Conservation (phyloP, 2,113 vertebrate species). For the Pluvianellus socialis region DNA sequence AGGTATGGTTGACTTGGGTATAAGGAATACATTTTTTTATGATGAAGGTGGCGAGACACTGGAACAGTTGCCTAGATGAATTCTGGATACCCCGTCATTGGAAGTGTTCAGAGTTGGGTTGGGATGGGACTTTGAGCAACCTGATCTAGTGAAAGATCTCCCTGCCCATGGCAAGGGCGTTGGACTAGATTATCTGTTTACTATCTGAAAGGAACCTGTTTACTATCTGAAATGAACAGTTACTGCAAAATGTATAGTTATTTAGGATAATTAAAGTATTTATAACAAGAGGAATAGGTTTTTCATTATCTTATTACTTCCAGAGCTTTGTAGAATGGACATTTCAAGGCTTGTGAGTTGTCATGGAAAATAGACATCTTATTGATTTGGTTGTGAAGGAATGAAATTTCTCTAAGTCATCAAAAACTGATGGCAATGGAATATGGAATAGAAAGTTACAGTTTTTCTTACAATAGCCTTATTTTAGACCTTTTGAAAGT, state of each 20-base stretch:
- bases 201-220: neutral
- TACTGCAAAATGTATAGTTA: neutral
- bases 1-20: neutral
- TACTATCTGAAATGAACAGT: neutral
- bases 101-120: neutral
- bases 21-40: neutral
- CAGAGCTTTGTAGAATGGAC: neutral
- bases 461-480: neutral
- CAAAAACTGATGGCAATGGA: neutral
- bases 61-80: neutral
- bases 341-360: neutral
- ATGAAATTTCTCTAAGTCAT: neutral
- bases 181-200: neutral
- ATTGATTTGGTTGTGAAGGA: neutral
- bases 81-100: neutral
- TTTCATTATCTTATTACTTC: neutral
- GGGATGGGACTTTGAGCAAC: neutral
- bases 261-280: neutral
- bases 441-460: neutral
- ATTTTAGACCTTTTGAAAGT: neutral
- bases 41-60: neutral
- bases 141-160: neutral
- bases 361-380: neutral
- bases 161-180: neutral
- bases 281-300: neutral